These are phyloP conservation scores for Hemiprocne comata DNA, from an alignment of 2,113 vertebrate species.

Conservation along the genomic window DNA sequence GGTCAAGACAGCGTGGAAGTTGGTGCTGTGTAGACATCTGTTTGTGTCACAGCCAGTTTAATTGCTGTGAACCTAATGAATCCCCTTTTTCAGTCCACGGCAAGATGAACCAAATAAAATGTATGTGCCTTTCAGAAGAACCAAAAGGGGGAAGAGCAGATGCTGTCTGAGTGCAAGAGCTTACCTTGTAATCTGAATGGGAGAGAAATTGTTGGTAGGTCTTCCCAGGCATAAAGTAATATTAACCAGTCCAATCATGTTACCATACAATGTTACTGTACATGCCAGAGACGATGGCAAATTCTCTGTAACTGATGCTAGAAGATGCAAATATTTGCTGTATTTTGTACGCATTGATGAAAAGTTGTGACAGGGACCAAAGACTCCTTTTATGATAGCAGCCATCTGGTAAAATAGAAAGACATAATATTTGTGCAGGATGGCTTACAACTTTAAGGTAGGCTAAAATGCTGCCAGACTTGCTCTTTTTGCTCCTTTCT, in stretches of 20 bases:
- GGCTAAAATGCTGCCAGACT: conserved; percentile 25
- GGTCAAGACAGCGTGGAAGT: not conserved
- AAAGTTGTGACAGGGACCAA: conserved; percentile 45
- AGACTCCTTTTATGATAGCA: conserved; percentile 31
- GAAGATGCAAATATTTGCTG: conserved; percentile 54
- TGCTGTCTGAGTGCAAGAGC: not conserved
- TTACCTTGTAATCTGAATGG: not conserved
- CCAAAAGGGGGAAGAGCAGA: not conserved
- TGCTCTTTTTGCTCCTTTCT: conserved; percentile 29
- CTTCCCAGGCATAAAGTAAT: not conserved
- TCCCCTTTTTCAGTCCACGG: not conserved
- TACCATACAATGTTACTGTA: not conserved
- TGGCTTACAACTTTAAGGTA: conserved; percentile 41
- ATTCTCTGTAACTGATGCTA: conserved; percentile 37
- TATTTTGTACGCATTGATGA: conserved; percentile 51
- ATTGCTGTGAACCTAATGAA: not conserved
- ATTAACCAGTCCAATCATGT: not conserved
- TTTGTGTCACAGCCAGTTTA: not conserved
- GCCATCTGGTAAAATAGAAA: conserved; percentile 49
- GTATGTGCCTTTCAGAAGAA: not conserved
- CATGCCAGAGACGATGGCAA: not conserved
- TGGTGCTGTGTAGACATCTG: not conserved
- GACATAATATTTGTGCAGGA: conserved; percentile 26
- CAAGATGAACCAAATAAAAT: not conserved
- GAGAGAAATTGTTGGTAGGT: not conserved